Evolutionary conservation across 2,113 vertebrate species (phyloP).

Genomic region (Furnarius figulus): DNA sequence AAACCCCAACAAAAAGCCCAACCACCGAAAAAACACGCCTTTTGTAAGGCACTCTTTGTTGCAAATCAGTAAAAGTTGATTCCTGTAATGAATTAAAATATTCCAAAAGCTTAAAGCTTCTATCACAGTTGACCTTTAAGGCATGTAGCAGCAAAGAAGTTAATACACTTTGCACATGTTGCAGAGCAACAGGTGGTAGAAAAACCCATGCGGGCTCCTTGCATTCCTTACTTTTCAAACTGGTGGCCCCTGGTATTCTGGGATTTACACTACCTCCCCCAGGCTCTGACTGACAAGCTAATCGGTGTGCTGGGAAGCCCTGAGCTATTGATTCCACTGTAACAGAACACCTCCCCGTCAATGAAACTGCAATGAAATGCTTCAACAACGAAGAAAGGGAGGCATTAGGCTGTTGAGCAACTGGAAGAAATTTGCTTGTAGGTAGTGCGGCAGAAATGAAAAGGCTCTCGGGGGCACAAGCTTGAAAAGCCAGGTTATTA

Average conservation of each 20-base stretch:
- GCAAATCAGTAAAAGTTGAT: slow-evolving; percentile 61
- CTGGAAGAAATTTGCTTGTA: slow-evolving; percentile 93
- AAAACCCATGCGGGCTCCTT: slow-evolving; percentile 77
- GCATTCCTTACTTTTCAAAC: slow-evolving; percentile 91
- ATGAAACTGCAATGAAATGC: slow-evolving; percentile 97
- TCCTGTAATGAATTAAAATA: slow-evolving; percentile 75
- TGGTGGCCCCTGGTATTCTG: slow-evolving; percentile 91
- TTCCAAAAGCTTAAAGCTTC: slow-evolving; percentile 73
- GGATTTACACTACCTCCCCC: slow-evolving; percentile 91
- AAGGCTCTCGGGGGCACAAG: slow-evolving; percentile 88
- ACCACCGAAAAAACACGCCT: slow-evolving; percentile 25
- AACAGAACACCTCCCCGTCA: slow-evolving; percentile 96
- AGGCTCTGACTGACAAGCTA: slow-evolving; percentile 98
- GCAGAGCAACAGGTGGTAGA: slow-evolving; percentile 92
- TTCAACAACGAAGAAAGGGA: slow-evolving; percentile 92
- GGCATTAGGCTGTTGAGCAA: slow-evolving; percentile 89
- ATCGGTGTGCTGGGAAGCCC: slow-evolving; percentile 91
- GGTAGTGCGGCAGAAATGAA: slow-evolving; percentile 83
- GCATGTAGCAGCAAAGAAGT: slow-evolving; percentile 89
- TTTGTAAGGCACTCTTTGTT: slow-evolving; percentile 15
- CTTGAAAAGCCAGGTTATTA: slow-evolving; percentile 95
- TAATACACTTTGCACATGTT: slow-evolving; percentile 97
- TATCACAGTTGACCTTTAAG: slow-evolving; percentile 80
- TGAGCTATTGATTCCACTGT: slow-evolving; percentile 94
- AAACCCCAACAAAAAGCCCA: slow-evolving; percentile 52